Percentiles rank a stretch among this genome's conserved stretches.
These are phyloP conservation scores for Meloidogyne floridensis DNA, from an alignment of 1,140 invertebrate genomes.

Conservation along the genomic window DNA sequence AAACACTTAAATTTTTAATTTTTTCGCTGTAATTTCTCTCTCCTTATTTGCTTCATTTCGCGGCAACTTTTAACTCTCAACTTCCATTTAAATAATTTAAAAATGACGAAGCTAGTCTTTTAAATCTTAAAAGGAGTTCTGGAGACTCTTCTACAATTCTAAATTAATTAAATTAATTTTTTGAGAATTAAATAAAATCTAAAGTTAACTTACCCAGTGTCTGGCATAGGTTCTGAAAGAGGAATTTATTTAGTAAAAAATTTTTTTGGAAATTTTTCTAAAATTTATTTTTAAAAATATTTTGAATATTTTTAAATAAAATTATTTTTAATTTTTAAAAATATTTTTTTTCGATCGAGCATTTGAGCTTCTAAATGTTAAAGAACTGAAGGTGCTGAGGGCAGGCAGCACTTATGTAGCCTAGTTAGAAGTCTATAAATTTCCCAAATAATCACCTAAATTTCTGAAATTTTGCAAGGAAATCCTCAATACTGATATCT, in stretches of 20 bases:
- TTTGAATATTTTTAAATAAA: too few species aligned
- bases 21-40: background rate
- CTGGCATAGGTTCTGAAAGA: background rate
- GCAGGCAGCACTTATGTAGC: too few species aligned
- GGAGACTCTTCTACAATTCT: background rate
- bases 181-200: background rate
- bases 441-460: background rate
- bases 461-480: background rate
- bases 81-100: background rate
- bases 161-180: background rate
- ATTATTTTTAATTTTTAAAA: too few species aligned
- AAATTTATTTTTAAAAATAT: too few species aligned
- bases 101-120: conserved; percentile 1
- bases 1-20: background rate
- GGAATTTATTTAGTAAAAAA: background rate
- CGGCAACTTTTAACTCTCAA: background rate
- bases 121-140: background rate
- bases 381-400: too few species aligned
- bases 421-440: background rate
- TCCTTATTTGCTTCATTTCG: background rate
- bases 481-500: background rate
- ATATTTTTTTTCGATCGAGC: too few species aligned
- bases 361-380: too few species aligned
- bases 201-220: background rate
- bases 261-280: background rate